Percentiles rank a stretch among this genome's conserved stretches.
Evolutionary conservation across 2,797 vertebrate genomes (phyloP).

Genomic region (Steatocranus sp.): DNA sequence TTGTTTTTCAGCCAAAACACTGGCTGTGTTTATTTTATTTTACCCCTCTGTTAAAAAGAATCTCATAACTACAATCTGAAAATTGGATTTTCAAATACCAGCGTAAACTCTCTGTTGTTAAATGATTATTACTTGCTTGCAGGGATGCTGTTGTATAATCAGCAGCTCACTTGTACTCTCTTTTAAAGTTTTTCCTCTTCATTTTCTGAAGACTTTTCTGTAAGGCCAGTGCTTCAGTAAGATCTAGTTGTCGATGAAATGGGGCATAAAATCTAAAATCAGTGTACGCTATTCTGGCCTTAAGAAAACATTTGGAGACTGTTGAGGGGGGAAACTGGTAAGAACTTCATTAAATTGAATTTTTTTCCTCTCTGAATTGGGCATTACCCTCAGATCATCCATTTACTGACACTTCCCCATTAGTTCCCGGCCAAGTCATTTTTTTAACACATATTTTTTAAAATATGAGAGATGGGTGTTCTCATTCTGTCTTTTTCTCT

Average conservation of each 20-base stretch:
- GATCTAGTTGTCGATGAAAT: not conserved
- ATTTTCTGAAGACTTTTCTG: not conserved
- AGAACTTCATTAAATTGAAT: not conserved
- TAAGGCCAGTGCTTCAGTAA: not conserved
- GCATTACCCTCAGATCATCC: not conserved
- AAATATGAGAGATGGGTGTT: slow-evolving; percentile 31
- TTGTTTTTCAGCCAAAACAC: not conserved
- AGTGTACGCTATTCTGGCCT: not conserved
- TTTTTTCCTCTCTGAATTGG: not conserved
- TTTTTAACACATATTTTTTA: not conserved
- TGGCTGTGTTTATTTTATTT: not conserved
- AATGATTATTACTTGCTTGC: not conserved
- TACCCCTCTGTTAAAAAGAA: not conserved
- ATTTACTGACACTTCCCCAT: slow-evolving; percentile 9
- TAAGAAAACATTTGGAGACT: not conserved
- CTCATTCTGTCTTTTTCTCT: slow-evolving; percentile 42
- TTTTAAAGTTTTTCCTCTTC: not conserved
- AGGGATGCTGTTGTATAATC: not conserved
- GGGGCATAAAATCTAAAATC: not conserved
- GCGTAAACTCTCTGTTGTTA: not conserved
- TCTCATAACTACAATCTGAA: not conserved
- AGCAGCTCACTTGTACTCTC: not conserved
- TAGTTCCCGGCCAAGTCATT: not conserved
- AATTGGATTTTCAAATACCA: not conserved
- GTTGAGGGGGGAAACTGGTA: not conserved